Percentiles rank a stretch among this genome's conserved stretches.
Conservation (phyloP, 2,888 invertebrate species). For the Pimpla rufipes region DNA sequence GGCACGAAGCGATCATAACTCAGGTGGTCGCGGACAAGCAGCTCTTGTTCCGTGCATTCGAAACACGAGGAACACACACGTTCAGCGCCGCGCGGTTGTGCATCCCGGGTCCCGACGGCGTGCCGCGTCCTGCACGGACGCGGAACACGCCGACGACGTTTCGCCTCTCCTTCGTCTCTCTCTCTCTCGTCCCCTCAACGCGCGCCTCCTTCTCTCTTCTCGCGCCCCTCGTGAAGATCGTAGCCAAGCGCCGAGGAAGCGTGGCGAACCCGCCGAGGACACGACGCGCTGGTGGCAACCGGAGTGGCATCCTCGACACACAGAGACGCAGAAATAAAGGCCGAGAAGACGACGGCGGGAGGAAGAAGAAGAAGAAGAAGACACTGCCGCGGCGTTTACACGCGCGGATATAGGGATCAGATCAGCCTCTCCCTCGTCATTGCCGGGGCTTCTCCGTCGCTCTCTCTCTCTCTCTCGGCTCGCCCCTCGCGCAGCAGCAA, state of each 20-base stretch:
- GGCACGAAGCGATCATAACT: constrained; percentile 81
- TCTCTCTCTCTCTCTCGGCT: constrained; percentile 11
- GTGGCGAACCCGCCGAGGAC: not conserved
- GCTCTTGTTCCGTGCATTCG: constrained; percentile 81
- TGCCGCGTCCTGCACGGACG: constrained; percentile 68
- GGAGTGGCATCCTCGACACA: too few species aligned
- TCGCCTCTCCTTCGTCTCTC: not conserved
- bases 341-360: constrained; percentile 6
- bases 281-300: not conserved
- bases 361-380: constrained; percentile 41
- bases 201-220: not conserved
- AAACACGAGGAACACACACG: constrained; percentile 81
- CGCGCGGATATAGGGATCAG: not conserved
- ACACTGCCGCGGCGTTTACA: not conserved
- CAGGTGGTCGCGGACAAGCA: constrained; percentile 81
- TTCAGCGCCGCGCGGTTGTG: constrained; percentile 73
- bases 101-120: constrained; percentile 67
- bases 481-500: constrained; percentile 24
- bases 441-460: constrained; percentile 29
- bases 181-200: not conserved
- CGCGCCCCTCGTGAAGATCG: not conserved
- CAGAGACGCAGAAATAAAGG: too few species aligned
- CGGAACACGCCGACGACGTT: constrained; percentile 62
- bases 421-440: not conserved
- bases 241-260: not conserved